Evolutionary conservation across 2,888 invertebrate species (phyloP).

Genomic region (Cryptus viduatorius): DNA sequence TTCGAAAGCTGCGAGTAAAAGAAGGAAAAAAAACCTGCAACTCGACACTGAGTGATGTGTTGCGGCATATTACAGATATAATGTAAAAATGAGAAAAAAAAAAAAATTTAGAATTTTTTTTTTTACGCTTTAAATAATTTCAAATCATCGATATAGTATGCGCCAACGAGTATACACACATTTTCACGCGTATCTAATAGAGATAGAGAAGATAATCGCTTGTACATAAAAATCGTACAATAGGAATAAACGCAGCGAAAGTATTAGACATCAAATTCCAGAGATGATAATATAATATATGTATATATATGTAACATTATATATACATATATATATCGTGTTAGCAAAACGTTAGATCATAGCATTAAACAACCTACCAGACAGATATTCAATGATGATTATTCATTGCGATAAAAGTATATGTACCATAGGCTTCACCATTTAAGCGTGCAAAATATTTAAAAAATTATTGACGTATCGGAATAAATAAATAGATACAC

Average conservation of each 20-base stretch:
- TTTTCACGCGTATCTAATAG: constrained; percentile 76
- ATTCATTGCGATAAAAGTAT: constrained; percentile 74
- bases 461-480: constrained; percentile 51
- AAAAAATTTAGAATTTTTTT: no score
- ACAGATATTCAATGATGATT: constrained; percentile 70
- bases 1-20: constrained; percentile 58
- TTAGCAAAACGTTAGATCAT: constrained; percentile 82
- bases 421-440: constrained; percentile 76
- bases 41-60: constrained; percentile 55
- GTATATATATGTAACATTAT: constrained; percentile 40
- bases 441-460: constrained; percentile 82
- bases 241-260: constrained; percentile 76
- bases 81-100: constrained; percentile 33
- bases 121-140: constrained; percentile 27
- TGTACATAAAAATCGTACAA: constrained; percentile 42
- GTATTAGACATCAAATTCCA: constrained; percentile 76
- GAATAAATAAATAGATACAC: constrained; percentile 46
- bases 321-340: constrained; percentile 70
- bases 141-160: constrained; percentile 70
- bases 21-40: constrained; percentile 41
- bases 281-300: constrained; percentile 59
- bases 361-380: constrained; percentile 83
- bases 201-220: constrained; percentile 73
- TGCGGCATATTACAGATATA: constrained; percentile 36
- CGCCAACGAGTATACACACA: constrained; percentile 72